Percentiles rank a stretch among this genome's conserved stretches.
Evolutionary conservation across 2,113 vertebrate species (phyloP).

Genomic region (Crotalus tigris): DNA sequence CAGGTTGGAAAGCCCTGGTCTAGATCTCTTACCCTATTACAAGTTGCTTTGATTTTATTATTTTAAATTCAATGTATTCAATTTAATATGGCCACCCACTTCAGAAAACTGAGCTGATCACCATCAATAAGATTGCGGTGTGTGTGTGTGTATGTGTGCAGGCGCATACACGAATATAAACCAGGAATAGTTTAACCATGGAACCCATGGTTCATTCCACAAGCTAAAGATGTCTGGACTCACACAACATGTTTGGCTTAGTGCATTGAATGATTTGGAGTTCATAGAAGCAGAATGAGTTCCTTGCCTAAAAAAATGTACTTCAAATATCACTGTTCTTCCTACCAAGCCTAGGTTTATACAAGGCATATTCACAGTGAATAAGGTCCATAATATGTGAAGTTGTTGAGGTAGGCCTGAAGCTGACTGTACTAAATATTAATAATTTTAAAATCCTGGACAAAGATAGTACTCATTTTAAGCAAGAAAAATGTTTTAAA

Average conservation of each 20-base stretch:
- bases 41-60: neutral
- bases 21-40: neutral
- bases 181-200: neutral
- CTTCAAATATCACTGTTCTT: conserved; percentile 26
- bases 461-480: conserved; percentile 9
- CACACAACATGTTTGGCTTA: neutral
- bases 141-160: neutral
- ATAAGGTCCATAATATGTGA: conserved; percentile 22
- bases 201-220: neutral
- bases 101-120: neutral
- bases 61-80: neutral
- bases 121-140: neutral
- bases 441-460: conserved; percentile 35
- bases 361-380: conserved; percentile 33
- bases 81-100: neutral
- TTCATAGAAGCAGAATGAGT: neutral
- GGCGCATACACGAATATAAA: neutral
- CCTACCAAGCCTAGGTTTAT: neutral
- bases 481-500: conserved; percentile 21
- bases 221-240: neutral
- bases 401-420: conserved; percentile 72
- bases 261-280: neutral
- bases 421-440: conserved; percentile 50
- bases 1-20: too few species aligned
- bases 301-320: conserved; percentile 22